A percentile compares a stretch with the other conserved stretches of the same genome.
Conservation (phyloP, 2,888 invertebrate species). For the Stictocephala bisonia region DNA sequence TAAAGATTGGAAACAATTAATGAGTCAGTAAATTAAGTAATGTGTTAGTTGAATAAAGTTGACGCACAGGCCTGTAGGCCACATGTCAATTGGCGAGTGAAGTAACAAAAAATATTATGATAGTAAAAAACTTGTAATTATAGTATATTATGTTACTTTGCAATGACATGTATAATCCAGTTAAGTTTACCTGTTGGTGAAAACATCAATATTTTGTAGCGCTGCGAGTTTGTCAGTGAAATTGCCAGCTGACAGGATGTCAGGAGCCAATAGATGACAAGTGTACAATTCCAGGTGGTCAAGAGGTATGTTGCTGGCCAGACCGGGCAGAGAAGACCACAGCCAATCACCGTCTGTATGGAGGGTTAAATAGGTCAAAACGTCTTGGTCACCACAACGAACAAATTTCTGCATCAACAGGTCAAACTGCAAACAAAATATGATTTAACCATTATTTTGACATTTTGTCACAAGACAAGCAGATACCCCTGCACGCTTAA, state of each 20-base stretch:
- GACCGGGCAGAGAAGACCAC: constrained; percentile 44
- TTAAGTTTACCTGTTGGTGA: background rate
- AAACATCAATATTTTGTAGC: background rate
- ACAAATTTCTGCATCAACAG: constrained; percentile 52
- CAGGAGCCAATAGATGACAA: constrained; percentile 41
- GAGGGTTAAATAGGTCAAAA: constrained; percentile 46
- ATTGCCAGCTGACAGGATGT: background rate
- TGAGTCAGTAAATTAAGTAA: no score
- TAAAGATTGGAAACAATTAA: no score
- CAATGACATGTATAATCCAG: no score
- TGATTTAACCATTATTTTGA: background rate
- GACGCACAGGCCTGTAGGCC: no score
- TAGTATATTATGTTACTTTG: no score
- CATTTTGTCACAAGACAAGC: no score
- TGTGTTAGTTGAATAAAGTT: no score
- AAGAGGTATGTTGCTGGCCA: constrained; percentile 50
- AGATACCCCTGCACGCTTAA: no score
- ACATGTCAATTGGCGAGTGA: no score
- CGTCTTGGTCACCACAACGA: constrained; percentile 49
- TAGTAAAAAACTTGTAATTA: no score
- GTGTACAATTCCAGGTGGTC: constrained; percentile 49
- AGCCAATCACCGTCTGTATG: constrained; percentile 48
- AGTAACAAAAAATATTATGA: no score
- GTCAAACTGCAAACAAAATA: constrained; percentile 45
- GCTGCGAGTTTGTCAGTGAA: background rate